Evolutionary conservation across 2,888 invertebrate genomes (phyloP), one percentile per base, ranked within the genome.

Genomic region (Ommatoiulus sabulosus): DNA sequence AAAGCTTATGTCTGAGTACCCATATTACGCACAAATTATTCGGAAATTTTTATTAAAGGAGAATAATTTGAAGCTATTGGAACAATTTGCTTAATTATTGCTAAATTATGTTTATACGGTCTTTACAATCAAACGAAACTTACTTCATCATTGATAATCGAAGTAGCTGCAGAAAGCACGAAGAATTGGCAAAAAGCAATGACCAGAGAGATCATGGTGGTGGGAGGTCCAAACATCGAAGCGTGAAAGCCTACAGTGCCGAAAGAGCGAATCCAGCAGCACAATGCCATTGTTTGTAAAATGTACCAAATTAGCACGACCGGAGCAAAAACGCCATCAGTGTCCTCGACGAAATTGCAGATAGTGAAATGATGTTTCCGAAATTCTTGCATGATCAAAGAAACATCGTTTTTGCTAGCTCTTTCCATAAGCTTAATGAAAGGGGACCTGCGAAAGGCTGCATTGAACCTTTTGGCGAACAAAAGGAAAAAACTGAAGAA

Each of bases 281-380:
- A 88, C 80, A 88, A n/a, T 12, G 63, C 20, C 80, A 88, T 20
- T n/a, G 88, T 88, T 44, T 80, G 44, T 7, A 12, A 44, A 44
- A 88, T 87, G 63, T 87, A 89, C 89, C 89, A 89, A 63, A 89
- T 63, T 12, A 89, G 48, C 3, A 89, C 43, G 0, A 87, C 44
- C 3, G 86, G 86, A 17, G 89, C 48, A 85, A 89, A 89, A 72
- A 63, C 72, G 7, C 43, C 87, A 52, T 89, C 89, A 3, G 72
- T 44, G 8, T 89, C 89, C 44, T 87, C 89, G 20, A 89, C 89
- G 6, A 89, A 44, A n/a, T 52, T 48, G 20, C 86, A 89, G 44
- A 89, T 87, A 17, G 46, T 43, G 72, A 57, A 87, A 72, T 89
- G 89, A 17, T 87, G 86, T 87, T 89, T 89, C 15, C 89, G 89